Conservation (phyloP, 2,888 invertebrate species). For the Hydraecia micacea region DNA sequence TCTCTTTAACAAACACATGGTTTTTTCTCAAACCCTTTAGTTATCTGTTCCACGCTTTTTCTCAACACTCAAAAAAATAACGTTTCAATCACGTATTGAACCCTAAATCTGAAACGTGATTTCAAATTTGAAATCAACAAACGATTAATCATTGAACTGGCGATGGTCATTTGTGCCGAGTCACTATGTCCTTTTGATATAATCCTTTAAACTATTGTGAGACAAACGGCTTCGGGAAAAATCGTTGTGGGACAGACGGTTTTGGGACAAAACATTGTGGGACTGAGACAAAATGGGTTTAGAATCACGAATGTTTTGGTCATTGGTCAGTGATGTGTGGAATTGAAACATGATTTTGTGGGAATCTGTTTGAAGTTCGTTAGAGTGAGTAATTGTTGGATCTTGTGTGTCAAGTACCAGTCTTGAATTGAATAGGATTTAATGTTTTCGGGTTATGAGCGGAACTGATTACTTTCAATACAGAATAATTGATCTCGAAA, state of each 20-base stretch:
- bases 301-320: slow-evolving; percentile 49
- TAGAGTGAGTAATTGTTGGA: slow-evolving; percentile 45
- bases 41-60: slow-evolving; percentile 39
- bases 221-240: slow-evolving; percentile 73
- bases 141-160: slow-evolving; percentile 78
- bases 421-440: slow-evolving; percentile 9
- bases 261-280: slow-evolving; percentile 60
- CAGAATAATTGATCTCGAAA: neutral
- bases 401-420: slow-evolving; percentile 44
- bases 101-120: slow-evolving; percentile 63
- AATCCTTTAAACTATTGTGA: slow-evolving; percentile 68
- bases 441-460: neutral
- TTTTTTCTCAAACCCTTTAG: slow-evolving; percentile 35
- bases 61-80: slow-evolving; percentile 52
- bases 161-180: slow-evolving; percentile 74
- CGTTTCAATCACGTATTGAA: slow-evolving; percentile 61
- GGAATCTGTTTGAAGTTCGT: slow-evolving; percentile 70
- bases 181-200: slow-evolving; percentile 74
- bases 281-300: slow-evolving; percentile 40
- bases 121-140: slow-evolving; percentile 72
- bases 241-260: slow-evolving; percentile 70
- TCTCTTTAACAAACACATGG: slow-evolving; percentile 33
- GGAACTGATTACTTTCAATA: slow-evolving; percentile 1
- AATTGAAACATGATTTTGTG: slow-evolving; percentile 73
- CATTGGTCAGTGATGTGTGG: slow-evolving; percentile 66